phyloP scores from a whole-genome alignment of 2,113 vertebrate genomes.

The Neogale vison region DNA sequence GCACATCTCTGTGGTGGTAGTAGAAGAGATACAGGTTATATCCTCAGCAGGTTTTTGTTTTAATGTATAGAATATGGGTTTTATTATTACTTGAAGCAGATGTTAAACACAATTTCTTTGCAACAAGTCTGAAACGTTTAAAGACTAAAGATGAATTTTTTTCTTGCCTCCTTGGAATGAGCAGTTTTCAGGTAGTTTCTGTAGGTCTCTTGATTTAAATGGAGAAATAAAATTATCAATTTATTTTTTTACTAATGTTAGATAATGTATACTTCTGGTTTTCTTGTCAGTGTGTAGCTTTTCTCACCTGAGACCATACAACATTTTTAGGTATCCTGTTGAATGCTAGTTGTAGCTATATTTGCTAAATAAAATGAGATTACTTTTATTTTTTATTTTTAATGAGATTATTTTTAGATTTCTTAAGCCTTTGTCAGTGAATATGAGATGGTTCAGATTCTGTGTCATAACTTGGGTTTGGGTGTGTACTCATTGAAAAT shows the following conservation, averaged over 20 bases:
- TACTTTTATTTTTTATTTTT: slow-evolving; percentile 1
- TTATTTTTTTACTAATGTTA: neutral
- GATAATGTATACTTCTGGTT: neutral
- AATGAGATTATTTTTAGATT: slow-evolving; percentile 28
- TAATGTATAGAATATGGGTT: neutral
- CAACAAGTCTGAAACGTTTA: neutral
- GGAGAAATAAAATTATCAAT: neutral
- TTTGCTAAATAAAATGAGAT: slow-evolving; percentile 3
- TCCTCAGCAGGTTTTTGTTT: neutral
- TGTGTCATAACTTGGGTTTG: neutral
- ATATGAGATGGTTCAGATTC: neutral
- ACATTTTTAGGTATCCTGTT: slow-evolving; percentile 23
- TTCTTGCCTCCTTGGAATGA: neutral
- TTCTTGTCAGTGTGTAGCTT: slow-evolving; percentile 17
- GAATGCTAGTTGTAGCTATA: neutral
- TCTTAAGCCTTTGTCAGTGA: neutral
- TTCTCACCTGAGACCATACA: neutral
- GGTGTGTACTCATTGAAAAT: slow-evolving; percentile 31
- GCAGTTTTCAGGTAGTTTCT: neutral
- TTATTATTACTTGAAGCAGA: neutral
- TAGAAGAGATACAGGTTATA: neutral
- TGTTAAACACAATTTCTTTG: neutral
- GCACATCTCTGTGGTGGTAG: neutral
- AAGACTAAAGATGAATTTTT: neutral
- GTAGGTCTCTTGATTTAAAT: neutral